phyloP scores from a whole-genome alignment of 2,888 invertebrate genomes.

The Campoplex capitator region DNA sequence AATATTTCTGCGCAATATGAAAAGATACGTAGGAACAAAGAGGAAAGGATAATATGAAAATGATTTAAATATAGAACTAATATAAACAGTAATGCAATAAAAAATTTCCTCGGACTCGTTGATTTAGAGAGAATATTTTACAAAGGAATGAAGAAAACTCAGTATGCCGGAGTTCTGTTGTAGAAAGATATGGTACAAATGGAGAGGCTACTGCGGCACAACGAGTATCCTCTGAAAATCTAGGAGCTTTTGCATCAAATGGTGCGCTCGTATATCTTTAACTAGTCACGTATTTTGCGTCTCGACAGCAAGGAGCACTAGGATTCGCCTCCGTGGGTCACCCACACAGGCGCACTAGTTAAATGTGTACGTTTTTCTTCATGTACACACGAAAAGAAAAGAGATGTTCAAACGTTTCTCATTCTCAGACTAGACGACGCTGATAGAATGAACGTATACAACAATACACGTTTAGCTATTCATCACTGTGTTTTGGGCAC shows the following conservation, averaged over 20 bases:
- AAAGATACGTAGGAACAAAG: too few relatives aligned
- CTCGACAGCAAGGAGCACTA: conserved; percentile 12
- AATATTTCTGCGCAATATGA: too few relatives aligned
- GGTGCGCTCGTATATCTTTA: conserved; percentile 36
- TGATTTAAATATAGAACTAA: background rate
- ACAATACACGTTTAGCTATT: conserved; percentile 43
- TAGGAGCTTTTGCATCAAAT: conserved; percentile 34
- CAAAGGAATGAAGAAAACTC: conserved; percentile 12
- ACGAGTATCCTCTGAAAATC: conserved; percentile 50
- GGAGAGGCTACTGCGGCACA: conserved; percentile 20
- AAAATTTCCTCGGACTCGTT: conserved; percentile 10
- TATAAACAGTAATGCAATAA: conserved; percentile 9
- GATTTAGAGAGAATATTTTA: background rate
- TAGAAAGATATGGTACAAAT: conserved; percentile 6
- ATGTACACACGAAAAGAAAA: background rate
- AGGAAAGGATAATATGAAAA: too few relatives aligned
- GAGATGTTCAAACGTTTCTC: conserved; percentile 18
- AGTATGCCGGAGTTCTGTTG: background rate
- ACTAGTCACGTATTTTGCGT: conserved; percentile 54
- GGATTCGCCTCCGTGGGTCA: conserved; percentile 3
- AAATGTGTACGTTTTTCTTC: background rate
- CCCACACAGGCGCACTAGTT: background rate
- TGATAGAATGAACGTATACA: conserved; percentile 39
- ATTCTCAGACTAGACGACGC: conserved; percentile 37
- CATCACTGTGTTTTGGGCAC: conserved; percentile 33